phyloP scores from a whole-genome alignment of 1,140 invertebrate species.

The Pentalonia nigronervosa region DNA sequence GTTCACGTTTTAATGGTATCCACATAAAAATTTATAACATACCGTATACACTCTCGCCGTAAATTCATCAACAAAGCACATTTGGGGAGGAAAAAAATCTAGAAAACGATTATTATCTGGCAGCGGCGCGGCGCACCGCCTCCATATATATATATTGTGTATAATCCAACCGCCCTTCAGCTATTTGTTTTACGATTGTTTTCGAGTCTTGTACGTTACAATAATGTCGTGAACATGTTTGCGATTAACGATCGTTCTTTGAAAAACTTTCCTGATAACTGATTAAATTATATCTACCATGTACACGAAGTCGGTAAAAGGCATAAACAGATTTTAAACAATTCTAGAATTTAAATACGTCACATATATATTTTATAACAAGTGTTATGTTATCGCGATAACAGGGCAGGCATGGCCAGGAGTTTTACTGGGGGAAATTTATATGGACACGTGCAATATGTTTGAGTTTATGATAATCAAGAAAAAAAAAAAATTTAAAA shows the following conservation, averaged over 20 bases:
- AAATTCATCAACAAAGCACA: slow-evolving; percentile 11
- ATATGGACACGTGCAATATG: neutral
- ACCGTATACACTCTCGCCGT: neutral
- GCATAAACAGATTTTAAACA: neutral
- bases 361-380: neutral
- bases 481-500: neutral
- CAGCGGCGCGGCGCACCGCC: neutral
- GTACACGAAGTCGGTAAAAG: neutral
- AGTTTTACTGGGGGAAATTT: neutral
- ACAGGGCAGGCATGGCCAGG: no score
- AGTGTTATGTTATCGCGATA: neutral
- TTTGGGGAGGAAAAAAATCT: neutral
- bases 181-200: slow-evolving; percentile 8
- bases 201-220: neutral
- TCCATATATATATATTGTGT: neutral
- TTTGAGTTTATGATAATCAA: neutral
- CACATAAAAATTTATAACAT: neutral
- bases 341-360: neutral
- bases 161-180: neutral
- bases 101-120: neutral
- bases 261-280: neutral
- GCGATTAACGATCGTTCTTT: neutral
- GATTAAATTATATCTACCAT: no score
- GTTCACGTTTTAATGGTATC: neutral
- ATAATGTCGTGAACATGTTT: neutral